Evolutionary conservation across 2,888 invertebrate species (phyloP), one percentile per base, ranked within the genome.

Genomic region (Drosophila hamatofila): DNA sequence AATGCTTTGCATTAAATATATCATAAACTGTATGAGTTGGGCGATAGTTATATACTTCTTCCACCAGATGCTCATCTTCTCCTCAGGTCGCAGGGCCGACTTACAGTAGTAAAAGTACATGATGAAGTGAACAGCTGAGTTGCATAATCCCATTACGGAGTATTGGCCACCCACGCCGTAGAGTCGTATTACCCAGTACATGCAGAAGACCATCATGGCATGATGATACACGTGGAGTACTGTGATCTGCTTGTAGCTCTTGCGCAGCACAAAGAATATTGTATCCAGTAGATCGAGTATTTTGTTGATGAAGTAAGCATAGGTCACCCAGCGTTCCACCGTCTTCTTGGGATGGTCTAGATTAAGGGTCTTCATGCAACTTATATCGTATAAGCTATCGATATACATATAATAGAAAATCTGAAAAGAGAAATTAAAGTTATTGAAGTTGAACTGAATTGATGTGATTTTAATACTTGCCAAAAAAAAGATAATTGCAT

Each of bases 141-240:
- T 94, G 4, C 93, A 76, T 4, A 92, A 85, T 4, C 93, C 94
- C 72, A 93, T 91, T n/a, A 92, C 78, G 4, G 89, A 78, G 21
- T 92, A 92, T 81, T 93, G 93, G 72, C 93, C 93, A 52, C 91
- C 91, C 91, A 96, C 95, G 55, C 96, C 93, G 90, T 95, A 97
- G 90, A 96, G 95, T 6, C 95, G 93, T 39, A 96, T 96, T 8
- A 95, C 95, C 96, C 96, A 96, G 0, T 95, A 95, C 89, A 96
- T 95, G 68, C 95, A 92, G 25, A 95, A 2, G 0, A 66, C 96
- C 94, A 96, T 97, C 90, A 96, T 93, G 3, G 95, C 94, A 91
- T 98, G 98, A 92, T 98, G 98, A 90, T 97, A 98, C 2, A 98
- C 95, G 90, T 98, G 98, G 5, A 98, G 94, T 88, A 96, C 96